Percentiles rank a stretch among this genome's conserved stretches.
These are phyloP conservation scores for Ectobius pallidus DNA, from an alignment of 2,888 invertebrate species.

Conservation along the genomic window DNA sequence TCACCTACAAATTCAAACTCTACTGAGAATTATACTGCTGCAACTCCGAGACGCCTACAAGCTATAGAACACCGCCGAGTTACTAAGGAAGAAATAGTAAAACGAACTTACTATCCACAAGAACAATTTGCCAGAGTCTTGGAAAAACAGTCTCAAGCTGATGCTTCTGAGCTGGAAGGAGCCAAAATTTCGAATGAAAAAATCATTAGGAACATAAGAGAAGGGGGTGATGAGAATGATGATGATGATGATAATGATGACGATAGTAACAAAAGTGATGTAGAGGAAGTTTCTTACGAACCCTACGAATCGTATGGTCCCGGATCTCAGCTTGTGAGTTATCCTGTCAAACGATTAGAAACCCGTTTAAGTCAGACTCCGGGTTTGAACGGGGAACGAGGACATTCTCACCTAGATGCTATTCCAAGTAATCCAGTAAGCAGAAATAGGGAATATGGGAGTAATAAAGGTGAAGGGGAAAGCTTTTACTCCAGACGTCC, in stretches of 20 bases:
- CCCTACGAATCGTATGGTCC: conserved; percentile 12
- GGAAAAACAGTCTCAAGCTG: conserved; percentile 22
- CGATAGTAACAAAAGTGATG: no score
- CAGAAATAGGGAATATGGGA: no score
- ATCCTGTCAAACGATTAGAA: no score
- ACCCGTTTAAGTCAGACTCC: no score
- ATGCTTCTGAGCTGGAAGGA: conserved; percentile 38
- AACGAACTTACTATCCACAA: conserved; percentile 46
- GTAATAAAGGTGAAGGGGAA: no score
- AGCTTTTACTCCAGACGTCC: no score
- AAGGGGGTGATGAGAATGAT: conserved; percentile 6
- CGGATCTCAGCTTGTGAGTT: not conserved
- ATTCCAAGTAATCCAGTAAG: no score
- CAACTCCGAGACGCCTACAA: conserved; percentile 4
- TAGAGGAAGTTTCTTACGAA: conserved; percentile 29
- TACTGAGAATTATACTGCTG: not conserved
- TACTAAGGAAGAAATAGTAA: conserved; percentile 49
- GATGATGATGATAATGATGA: conserved; percentile 40
- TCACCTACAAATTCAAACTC: no score
- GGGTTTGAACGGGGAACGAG: no score
- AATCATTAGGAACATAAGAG: not conserved
- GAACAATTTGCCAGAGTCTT: conserved; percentile 14
- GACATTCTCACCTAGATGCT: no score
- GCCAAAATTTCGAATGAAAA: conserved; percentile 3
- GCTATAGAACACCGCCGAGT: conserved; percentile 48